Evolutionary conservation across 2,888 invertebrate species (phyloP), one percentile per base, ranked within the genome.

Genomic region (Nomada fabriciana): DNA sequence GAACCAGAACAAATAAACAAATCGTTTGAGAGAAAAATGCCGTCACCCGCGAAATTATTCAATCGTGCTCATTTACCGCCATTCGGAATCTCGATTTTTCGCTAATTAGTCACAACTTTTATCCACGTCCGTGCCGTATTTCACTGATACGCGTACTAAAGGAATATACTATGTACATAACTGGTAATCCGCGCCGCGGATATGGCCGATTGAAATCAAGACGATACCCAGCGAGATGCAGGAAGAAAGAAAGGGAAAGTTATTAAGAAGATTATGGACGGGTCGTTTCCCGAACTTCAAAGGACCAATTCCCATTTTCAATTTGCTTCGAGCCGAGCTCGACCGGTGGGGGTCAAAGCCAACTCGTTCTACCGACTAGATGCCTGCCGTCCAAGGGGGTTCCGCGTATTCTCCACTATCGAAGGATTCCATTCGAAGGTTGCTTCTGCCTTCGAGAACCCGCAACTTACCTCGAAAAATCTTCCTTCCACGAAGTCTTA

Each of bases 221-320:
- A 82, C 63, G 82, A 77, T 74, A 59, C 60, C 7, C 70, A 29
- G 76, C 36, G 59, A 43, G 60, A 63, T n/a, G n/a, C 15, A 52
- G 61, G 52, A 63, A 76, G 82, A 80, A 72, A 77, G 74, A 84
- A 64, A 73, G 84, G 79, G 86, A 84, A 87, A 91, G 89, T 91
- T 92, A 93, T 93, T 92, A 92, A 90, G 90, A 89, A 89, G 91
- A 90, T 92, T 91, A 92, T 90, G 89, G 90, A 88, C 88, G 89
- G 84, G 86, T 90, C 90, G 87, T 90, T 91, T 88, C 85, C 85
- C 85, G 82, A 90, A 93, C 92, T 92, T 93, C 93, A 93, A 93
- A 93, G 91, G 89, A 92, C 91, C 92, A 90, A 92, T 93, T 92
- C 89, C 90, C 90, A 90, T 92, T 93, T 93, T 93, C 91, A 92